A percentile compares a stretch with the other conserved stretches of the same genome.
Evolutionary conservation across 2,797 vertebrate genomes (phyloP).

Genomic region (Squalus acanthias): DNA sequence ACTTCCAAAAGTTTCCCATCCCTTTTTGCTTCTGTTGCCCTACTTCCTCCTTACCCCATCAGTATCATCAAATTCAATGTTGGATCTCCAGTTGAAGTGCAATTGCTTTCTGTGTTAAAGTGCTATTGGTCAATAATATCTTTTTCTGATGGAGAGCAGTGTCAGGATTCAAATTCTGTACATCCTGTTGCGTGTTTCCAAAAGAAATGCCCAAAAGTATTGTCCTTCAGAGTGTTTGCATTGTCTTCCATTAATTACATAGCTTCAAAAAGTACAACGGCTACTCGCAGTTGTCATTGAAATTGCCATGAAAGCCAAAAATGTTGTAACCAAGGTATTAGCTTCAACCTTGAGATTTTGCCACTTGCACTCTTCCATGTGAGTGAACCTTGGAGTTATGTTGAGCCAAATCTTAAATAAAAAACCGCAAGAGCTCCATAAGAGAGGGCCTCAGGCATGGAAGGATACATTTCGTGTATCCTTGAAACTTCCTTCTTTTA

Average conservation of each 20-base stretch:
- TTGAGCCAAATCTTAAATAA: too few species aligned
- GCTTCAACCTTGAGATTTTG: background rate
- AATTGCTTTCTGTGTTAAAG: background rate
- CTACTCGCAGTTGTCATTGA: background rate
- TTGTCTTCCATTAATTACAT: too few species aligned
- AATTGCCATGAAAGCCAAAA: background rate
- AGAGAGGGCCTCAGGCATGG: too few species aligned
- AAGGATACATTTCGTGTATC: too few species aligned
- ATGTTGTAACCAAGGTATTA: background rate
- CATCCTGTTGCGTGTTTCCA: background rate
- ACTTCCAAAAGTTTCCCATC: background rate
- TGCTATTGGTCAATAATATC: background rate
- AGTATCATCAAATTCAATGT: background rate
- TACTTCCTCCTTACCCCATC: background rate
- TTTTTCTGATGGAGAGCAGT: background rate
- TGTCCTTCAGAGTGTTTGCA: background rate
- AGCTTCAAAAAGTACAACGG: background rate
- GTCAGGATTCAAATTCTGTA: background rate
- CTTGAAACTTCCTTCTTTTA: too few species aligned
- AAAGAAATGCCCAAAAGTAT: background rate
- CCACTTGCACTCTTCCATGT: background rate
- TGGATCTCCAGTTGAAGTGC: background rate
- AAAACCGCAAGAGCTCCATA: too few species aligned
- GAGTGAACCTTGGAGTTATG: too few species aligned
- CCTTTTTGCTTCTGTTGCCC: background rate